These are phyloP conservation scores for Plectrocnemia conspersa DNA, from an alignment of 1,140 invertebrate genomes.

Conservation along the genomic window DNA sequence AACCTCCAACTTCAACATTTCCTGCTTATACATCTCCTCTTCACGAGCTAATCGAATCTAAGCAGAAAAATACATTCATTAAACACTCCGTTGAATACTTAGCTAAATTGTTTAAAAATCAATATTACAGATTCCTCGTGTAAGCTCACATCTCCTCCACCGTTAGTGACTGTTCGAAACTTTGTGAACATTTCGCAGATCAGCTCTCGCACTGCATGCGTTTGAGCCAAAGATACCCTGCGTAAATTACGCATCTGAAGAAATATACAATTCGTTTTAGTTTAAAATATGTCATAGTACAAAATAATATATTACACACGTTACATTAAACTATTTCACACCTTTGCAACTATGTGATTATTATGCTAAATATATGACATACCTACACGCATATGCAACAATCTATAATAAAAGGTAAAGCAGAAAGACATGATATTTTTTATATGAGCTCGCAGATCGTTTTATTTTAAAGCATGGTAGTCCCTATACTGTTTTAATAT, in stretches of 20 bases:
- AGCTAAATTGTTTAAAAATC: background rate
- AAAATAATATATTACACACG: too few species aligned
- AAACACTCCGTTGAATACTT: too few species aligned
- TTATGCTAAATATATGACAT: too few species aligned
- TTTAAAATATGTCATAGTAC: too few species aligned
- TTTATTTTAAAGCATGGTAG: too few species aligned
- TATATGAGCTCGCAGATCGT: too few species aligned
- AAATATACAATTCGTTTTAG: conserved; percentile 2
- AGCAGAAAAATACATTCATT: background rate
- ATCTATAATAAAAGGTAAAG: too few species aligned
- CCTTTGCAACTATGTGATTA: too few species aligned
- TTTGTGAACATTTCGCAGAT: conserved; percentile 85
- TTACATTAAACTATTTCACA: too few species aligned
- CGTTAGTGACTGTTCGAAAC: conserved; percentile 56
- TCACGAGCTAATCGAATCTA: conserved; percentile 60
- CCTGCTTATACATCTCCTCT: conserved; percentile 85
- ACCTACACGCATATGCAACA: too few species aligned
- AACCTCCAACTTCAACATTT: conserved; percentile 85
- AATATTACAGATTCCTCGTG: conserved; percentile 31
- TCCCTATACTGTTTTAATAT: too few species aligned
- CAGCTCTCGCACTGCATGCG: conserved; percentile 83
- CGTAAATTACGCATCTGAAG: conserved; percentile 66
- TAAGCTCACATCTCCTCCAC: conserved; percentile 31
- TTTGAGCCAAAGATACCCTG: conserved; percentile 84
- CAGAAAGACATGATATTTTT: too few species aligned